Base-by-base conservation (phyloP, 1,140 invertebrate genomes). In the Drosophila ficusphila region DNA sequence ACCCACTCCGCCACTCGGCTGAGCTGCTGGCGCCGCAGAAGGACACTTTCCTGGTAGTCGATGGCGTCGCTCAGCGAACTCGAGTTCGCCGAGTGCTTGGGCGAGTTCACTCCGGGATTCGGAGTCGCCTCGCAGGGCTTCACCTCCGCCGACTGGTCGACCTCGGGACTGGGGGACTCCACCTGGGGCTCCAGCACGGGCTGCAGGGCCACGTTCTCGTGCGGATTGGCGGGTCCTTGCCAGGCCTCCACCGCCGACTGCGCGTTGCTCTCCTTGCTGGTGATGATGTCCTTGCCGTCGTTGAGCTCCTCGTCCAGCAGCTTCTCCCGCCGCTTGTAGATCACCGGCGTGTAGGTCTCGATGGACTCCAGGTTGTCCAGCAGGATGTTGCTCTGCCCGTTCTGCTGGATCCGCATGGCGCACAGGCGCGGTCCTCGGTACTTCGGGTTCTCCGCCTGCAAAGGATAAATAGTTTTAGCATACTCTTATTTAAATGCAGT, bases 371-470 rank as follows among this genome's bases (percentile, higher is more conserved):
- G 94, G 79, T 96, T 96, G 89, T 96, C 95, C 7, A 96, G 88
- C 1, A 96, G 90, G 74, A 96, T 96, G 86, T 96, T 96, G 78
- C 95, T 96, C 4, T 95, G 95, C 0, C 95, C 95, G 16, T 91
- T 91, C 73, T 95, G 95, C 70, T 95, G 95, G 51, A 96, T 92
- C 21, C 95, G 92, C 68, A 96, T 93, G 6, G 95, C 94, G 78
- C 95, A 96, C 67, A 95, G 94, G 57, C 95, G 92, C 0, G 95
- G 95, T 6, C 95, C 95, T 6, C 92, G 92, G 21, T 91, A 39
- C 57, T 92, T 85, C 25, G 70, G 88, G 85, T 85, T 93, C 85
- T 78, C 77, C 90, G 69, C 74, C 90, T 70, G 11, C 5, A 23
- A 11, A 7, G 1, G 0, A 11, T 49, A 41, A 53, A 2, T 39